Evolutionary conservation across 2,113 vertebrate genomes (phyloP).

Genomic region (Melanostigma gelatinosum): DNA sequence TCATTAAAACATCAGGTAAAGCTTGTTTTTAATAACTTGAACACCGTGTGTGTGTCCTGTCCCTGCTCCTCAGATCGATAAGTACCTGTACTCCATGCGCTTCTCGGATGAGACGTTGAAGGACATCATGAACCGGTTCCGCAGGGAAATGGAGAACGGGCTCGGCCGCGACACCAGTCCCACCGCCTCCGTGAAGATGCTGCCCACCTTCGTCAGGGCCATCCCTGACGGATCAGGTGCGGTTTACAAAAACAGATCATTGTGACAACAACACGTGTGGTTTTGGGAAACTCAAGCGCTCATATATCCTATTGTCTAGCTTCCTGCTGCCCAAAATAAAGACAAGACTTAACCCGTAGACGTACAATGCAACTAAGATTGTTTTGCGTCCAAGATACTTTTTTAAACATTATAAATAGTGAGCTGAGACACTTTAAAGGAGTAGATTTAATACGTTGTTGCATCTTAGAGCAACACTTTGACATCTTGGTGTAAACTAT

Average conservation of each 20-base stretch:
- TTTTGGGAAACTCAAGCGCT: too few species aligned
- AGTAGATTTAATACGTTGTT: not conserved
- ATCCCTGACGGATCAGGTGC: slow-evolving; percentile 96
- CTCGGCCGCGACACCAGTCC: slow-evolving; percentile 91
- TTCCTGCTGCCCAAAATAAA: not conserved
- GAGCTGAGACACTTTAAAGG: not conserved
- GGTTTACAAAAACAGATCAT: not conserved
- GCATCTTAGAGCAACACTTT: not conserved
- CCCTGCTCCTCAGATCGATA: slow-evolving; percentile 89
- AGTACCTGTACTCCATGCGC: slow-evolving; percentile 96
- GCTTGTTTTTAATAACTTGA: not conserved
- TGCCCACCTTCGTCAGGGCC: slow-evolving; percentile 97
- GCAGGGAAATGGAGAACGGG: slow-evolving; percentile 91
- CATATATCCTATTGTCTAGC: too few species aligned
- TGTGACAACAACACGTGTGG: not conserved
- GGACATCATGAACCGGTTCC: slow-evolving; percentile 93
- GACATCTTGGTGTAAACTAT: not conserved
- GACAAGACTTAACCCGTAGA: not conserved
- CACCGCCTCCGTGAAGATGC: slow-evolving; percentile 94
- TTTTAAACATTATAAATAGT: not conserved
- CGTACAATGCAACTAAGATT: not conserved
- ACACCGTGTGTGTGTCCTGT: not conserved
- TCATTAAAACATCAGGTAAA: not conserved
- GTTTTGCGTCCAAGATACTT: not conserved
- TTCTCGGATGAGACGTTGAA: slow-evolving; percentile 93